These are phyloP conservation scores for Strigamia crassipes DNA, from an alignment of 2,888 invertebrate genomes.

Conservation along the genomic window DNA sequence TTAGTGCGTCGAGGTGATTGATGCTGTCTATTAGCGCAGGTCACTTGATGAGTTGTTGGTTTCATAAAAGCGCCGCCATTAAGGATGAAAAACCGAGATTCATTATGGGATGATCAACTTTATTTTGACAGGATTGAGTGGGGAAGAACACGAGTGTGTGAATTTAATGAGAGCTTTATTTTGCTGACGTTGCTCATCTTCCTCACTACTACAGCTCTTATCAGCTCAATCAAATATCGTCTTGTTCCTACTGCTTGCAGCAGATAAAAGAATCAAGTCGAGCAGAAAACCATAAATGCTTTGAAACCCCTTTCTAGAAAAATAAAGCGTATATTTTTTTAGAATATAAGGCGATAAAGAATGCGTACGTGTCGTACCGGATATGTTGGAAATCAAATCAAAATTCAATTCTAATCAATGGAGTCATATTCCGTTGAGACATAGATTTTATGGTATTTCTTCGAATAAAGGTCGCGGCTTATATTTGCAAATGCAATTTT, in stretches of 20 bases:
- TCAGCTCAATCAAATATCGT: conserved; percentile 26
- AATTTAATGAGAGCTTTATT: conserved; percentile 26
- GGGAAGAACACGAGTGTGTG: neutral
- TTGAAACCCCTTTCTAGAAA: neutral
- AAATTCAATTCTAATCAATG: too few relatives aligned
- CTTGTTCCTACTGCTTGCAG: conserved; percentile 14
- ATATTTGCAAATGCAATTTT: too few relatives aligned
- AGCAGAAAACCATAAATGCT: conserved; percentile 1
- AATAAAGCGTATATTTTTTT: too few relatives aligned
- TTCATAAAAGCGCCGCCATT: neutral
- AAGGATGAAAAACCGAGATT: neutral
- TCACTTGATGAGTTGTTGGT: neutral
- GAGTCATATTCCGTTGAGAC: too few relatives aligned
- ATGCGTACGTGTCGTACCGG: too few relatives aligned
- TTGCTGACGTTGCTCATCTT: conserved; percentile 24
- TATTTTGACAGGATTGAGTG: neutral
- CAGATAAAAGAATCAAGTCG: conserved; percentile 17
- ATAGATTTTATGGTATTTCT: too few relatives aligned
- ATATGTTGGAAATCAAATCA: too few relatives aligned
- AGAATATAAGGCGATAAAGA: too few relatives aligned
- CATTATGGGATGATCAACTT: conserved; percentile 15
- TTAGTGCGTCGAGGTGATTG: neutral
- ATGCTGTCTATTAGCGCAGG: neutral
- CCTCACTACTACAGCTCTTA: neutral
- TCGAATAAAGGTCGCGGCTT: too few relatives aligned